A percentile compares a stretch with the other conserved stretches of the same genome.
phyloP scores from a whole-genome alignment of 1,140 invertebrate genomes.

The Cyphomyrmex costatus region DNA sequence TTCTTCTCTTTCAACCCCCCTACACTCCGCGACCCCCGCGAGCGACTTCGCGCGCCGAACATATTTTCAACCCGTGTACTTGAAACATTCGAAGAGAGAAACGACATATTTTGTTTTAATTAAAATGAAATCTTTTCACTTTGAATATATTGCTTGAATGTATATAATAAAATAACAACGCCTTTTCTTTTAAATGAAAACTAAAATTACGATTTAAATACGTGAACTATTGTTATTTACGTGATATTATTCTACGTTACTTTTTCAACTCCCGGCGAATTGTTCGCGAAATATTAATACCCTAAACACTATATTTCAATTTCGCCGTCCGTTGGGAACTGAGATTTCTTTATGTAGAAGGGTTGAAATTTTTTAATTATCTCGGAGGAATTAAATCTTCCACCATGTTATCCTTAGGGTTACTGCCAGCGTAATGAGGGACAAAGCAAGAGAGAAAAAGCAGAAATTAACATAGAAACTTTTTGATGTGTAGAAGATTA shows the following conservation, averaged over 20 bases:
- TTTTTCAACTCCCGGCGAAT: not conserved
- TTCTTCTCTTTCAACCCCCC: slow-evolving; percentile 54
- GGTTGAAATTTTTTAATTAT: slow-evolving; percentile 71
- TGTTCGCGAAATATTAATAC: not conserved
- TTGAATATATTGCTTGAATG: not conserved
- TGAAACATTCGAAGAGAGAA: not conserved
- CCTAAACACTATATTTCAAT: slow-evolving; percentile 44
- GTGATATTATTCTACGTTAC: not conserved
- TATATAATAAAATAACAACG: not conserved
- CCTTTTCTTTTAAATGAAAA: not conserved
- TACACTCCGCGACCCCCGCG: slow-evolving; percentile 14
- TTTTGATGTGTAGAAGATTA: not conserved
- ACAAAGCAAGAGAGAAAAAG: not conserved
- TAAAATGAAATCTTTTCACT: not conserved
- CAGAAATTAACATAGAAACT: not conserved
- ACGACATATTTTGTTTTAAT: slow-evolving; percentile 22
- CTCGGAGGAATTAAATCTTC: slow-evolving; percentile 44
- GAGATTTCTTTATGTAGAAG: slow-evolving; percentile 46
- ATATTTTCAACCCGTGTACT: slow-evolving; percentile 19
- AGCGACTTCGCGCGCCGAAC: slow-evolving; percentile 35
- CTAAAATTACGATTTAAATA: slow-evolving; percentile 10
- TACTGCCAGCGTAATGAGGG: slow-evolving; percentile 29
- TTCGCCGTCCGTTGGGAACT: slow-evolving; percentile 49
- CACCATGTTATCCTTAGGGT: not conserved
- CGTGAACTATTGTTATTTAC: slow-evolving; percentile 2